Base-by-base conservation (phyloP, 2,888 invertebrate species). In the Opisthograptis luteolata region DNA sequence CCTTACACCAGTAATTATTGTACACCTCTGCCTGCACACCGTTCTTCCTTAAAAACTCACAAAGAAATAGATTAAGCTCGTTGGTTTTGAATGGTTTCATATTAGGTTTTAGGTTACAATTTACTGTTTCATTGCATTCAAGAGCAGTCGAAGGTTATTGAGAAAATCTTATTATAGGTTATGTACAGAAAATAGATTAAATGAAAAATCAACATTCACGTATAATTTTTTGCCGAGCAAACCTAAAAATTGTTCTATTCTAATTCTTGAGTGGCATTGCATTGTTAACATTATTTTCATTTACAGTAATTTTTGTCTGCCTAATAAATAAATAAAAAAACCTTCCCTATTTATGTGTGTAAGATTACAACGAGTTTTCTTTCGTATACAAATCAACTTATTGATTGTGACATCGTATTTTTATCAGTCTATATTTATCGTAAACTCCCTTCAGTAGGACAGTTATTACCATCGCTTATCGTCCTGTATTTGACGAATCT, bases 1-100 rank as follows among this genome's bases (percentile, higher is more conserved):
- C 64, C 61, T 70, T 68, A 66, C 68, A 64, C 51, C 55, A 45
- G 63, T 64, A 65, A 69, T 73, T 73, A 71, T 65, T 59, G 62
- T 64, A 58, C 63, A 65, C 61, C 66, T 66, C 63, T 49, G 55
- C 54, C 55, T 57, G 54, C 12, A 36, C 20, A 17, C 43, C 31
- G 41, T 35, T 47, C 36, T 51, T 45, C 13, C 47, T 42, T 25
- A 39, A 35, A 34, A 44, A 25, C 36, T 36, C 6, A 25, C 36
- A 15, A 15, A 14, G 8, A 28, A 40, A 20, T 20, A 13, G 13
- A 20, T 40, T 20, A 30, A 30, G n/a, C 13, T 28, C 14, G 6
- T 20, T 2, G 17, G 20, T 2, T 12, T 17, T 6, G 2, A 15
- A 15, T 8, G 30, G 4, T 30, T 12, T 19, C 10, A 32, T 10